Base-by-base conservation (phyloP, 2,888 invertebrate species). In the Ornithoptera priamus region DNA sequence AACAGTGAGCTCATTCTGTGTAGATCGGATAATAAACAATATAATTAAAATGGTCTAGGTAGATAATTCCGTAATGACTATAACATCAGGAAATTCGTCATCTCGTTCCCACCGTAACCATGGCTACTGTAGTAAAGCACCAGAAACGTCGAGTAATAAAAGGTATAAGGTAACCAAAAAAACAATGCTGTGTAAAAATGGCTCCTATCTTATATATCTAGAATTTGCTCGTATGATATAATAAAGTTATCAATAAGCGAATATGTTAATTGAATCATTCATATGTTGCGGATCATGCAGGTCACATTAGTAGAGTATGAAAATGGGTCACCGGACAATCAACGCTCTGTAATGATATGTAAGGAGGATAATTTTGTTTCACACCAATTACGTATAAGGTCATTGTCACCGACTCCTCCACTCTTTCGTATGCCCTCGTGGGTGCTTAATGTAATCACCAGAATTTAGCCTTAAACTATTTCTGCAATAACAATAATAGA, bases 321-420 rank as follows among this genome's bases (percentile, higher is more conserved):
- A 90, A 86, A 78, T 90, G 81, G 90, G 91, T 89, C 91, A 81
- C 78, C 75, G 76, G 74, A 73, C 86, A 90, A 90, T 90, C 83
- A 86, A 76, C 71, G 77, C 77, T 82, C 78, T 75, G 80, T 87
- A 88, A 88, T 85, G 81, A 85, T 82, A 87, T 88, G 86, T 86
- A 88, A 85, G 72, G 80, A 84, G 87, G 87, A 80, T 88, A 89
- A 89, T 80, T 86, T 80, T 69, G 72, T 80, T 81, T 82, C 71
- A 80, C 80, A 76, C 76, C 75, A 57, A 75, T 71, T 73, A 76
- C 74, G 66, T 36, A 15, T 77, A 82, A 85, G 86, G 86, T 84
- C 86, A 75, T 74, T 76, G 73, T 72, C 77, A 73, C 69, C 70
- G 66, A 56, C 67, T 66, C 68, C 69, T 30, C 30, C 30, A 30